phyloP scores from a whole-genome alignment of 1,140 invertebrate species.

The Cepaea nemoralis region DNA sequence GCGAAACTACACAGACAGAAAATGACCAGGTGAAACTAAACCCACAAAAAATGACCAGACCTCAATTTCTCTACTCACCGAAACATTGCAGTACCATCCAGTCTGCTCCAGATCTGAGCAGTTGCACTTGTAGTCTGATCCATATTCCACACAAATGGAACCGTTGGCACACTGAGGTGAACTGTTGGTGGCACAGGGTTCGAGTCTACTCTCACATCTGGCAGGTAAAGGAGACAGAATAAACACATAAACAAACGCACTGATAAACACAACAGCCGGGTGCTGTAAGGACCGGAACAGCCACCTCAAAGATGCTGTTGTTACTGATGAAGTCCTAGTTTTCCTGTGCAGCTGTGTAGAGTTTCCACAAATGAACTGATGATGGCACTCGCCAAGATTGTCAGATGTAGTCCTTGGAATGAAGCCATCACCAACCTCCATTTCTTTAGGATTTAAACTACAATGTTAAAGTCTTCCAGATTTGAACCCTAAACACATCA shows the following conservation, averaged over 20 bases:
- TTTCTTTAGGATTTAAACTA: not conserved
- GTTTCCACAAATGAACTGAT: not conserved
- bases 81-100: slow-evolving; percentile 9
- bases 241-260: slow-evolving; percentile 1
- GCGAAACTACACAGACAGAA: too few relatives aligned
- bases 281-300: not conserved
- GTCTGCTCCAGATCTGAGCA: not conserved
- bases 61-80: not conserved
- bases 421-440: not conserved
- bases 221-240: slow-evolving; percentile 16
- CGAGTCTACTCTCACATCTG: not conserved
- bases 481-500: too few relatives aligned
- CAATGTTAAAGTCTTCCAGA: too few relatives aligned
- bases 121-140: not conserved
- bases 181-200: not conserved
- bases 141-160: not conserved
- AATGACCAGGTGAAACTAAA: too few relatives aligned
- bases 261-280: not conserved
- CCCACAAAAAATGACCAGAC: too few relatives aligned
- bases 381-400: not conserved
- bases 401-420: not conserved
- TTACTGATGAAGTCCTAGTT: not conserved
- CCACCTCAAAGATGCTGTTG: not conserved
- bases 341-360: not conserved
- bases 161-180: not conserved